Base-by-base conservation (phyloP, 2,113 vertebrate species). In the Engystomops pustulosus region DNA sequence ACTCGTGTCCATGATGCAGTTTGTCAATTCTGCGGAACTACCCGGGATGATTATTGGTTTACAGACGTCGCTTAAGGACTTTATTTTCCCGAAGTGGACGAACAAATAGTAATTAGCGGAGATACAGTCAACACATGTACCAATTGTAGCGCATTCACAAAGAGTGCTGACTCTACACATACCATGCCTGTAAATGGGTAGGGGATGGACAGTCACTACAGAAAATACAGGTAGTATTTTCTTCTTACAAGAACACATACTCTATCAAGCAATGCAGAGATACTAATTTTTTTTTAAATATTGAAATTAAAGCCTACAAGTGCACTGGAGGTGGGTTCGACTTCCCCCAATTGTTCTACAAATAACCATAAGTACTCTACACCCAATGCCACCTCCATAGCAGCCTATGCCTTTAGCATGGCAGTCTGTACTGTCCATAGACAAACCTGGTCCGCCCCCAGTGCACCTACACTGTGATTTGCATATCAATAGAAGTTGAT, bases 41-140 rank as follows among this genome's bases (percentile, higher is more conserved):
- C 20, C 1, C 34, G 6, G 58, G 36, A 25, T 36, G n/a, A 78
- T 30, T 38, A 77, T 55, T 41, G 34, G 32, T 60, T 60, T 78
- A 78, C 53, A 3, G n/a, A 60, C 20, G 23, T 41, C 1, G 53
- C 51, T 60, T 38, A 60, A 78, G 75, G 75, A 60, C 75, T 78
- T 78, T 78, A 78, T 78, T 78, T 60, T 53, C 20, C 34, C 12
- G 34, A n/a, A 78, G 30, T 78, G 32, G 75, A 77, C 41, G 53
- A 78, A 41, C 32, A 60, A 77, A 60, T 58, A 25, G 75, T 78
- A 58, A 78, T 78, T 78, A 78, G n/a, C 6, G 32, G n/a, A 55
- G 7, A 77, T 11, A n/a, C 51, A 41, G 51, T 15, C 27, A 60
- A 5, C 17, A 58, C 27, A 25, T 12, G 18, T 34, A 49, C 60